Conservation (phyloP, 2,888 invertebrate species). For the Ochropleura leucogaster region DNA sequence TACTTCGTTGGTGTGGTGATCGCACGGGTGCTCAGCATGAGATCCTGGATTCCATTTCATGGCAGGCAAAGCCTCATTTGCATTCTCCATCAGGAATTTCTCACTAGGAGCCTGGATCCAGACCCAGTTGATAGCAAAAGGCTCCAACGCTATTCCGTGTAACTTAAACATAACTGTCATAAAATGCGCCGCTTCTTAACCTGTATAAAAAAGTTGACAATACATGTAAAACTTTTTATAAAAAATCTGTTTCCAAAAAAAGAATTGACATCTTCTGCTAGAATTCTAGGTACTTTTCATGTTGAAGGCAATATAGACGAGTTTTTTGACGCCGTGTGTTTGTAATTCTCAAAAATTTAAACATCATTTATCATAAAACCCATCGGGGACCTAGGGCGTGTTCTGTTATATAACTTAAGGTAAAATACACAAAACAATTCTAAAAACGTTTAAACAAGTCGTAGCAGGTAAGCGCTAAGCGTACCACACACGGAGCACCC, state of each 20-base stretch:
- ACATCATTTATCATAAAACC: background rate
- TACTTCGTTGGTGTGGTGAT: background rate
- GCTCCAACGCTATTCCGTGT: background rate
- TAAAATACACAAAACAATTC: conserved; percentile 7
- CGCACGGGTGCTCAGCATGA: background rate
- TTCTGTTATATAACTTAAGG: background rate
- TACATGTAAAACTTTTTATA: no score
- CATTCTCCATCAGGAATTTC: background rate
- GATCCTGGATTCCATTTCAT: background rate
- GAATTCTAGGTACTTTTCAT: no score
- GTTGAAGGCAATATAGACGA: no score
- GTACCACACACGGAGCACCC: conserved; percentile 10
- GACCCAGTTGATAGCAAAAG: background rate
- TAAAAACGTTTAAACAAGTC: conserved; percentile 18
- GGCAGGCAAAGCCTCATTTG: no score
- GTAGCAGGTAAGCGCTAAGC: conserved; percentile 22
- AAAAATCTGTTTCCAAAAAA: no score
- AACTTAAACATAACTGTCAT: background rate
- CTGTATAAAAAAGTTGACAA: no score
- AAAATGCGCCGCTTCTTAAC: no score
- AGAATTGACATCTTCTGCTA: no score
- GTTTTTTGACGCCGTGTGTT: no score
- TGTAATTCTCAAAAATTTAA: no score
- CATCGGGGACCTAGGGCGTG: no score
- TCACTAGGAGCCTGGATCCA: background rate